phyloP scores from a whole-genome alignment of 2,113 vertebrate genomes.

The Scartelaos histophorus region DNA sequence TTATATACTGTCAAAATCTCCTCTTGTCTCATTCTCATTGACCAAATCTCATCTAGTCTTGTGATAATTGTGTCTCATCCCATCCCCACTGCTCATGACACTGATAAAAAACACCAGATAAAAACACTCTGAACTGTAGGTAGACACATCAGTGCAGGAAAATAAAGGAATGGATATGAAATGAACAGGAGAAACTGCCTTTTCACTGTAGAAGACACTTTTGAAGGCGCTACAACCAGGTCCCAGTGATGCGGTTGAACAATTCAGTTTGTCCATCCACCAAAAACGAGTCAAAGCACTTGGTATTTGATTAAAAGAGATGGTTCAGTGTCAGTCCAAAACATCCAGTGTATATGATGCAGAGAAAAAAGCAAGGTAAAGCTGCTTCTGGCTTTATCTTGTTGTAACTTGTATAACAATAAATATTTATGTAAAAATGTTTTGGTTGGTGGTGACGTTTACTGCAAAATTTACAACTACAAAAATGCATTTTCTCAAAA shows the following conservation, averaged over 20 bases:
- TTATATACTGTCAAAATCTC: too few relatives aligned
- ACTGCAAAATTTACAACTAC: neutral
- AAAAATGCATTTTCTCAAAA: too few relatives aligned
- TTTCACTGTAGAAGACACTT: constrained; percentile 69
- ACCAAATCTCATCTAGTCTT: too few relatives aligned
- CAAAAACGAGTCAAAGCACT: constrained; percentile 34
- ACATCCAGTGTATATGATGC: constrained; percentile 8
- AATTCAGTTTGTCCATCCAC: constrained; percentile 46
- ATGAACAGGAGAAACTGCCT: constrained; percentile 27
- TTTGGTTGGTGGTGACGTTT: too few relatives aligned
- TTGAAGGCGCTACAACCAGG: constrained; percentile 53
- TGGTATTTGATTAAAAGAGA: constrained; percentile 12
- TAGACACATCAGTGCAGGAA: neutral
- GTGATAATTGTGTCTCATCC: too few relatives aligned
- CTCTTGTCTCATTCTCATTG: too few relatives aligned
- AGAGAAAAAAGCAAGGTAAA: neutral
- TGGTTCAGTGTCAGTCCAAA: constrained; percentile 41
- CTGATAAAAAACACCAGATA: constrained; percentile 31
- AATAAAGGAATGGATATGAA: neutral
- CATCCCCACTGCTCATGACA: constrained; percentile 30
- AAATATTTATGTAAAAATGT: too few relatives aligned
- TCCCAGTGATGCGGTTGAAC: constrained; percentile 30
- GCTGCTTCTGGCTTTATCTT: neutral
- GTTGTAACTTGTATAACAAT: neutral
- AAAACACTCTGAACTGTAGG: constrained; percentile 34